Percentiles rank a stretch among this genome's conserved stretches.
These are phyloP conservation scores for Callorhinus ursinus DNA, from an alignment of 2,113 vertebrate species.

Conservation along the genomic window DNA sequence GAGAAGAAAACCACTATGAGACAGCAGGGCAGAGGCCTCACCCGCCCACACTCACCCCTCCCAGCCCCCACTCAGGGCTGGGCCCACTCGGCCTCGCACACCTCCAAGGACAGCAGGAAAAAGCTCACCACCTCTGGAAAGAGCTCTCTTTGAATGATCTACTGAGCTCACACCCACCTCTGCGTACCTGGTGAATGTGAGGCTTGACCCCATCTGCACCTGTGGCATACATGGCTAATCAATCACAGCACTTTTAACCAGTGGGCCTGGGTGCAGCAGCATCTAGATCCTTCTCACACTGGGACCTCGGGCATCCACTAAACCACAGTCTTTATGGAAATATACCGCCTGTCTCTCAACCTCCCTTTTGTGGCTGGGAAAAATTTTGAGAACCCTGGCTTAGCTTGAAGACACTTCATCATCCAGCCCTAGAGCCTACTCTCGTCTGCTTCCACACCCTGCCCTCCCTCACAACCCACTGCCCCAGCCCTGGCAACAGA, in stretches of 20 bases:
- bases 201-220: neutral
- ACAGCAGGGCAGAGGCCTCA: neutral
- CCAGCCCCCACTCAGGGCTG: neutral
- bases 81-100: neutral
- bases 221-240: neutral
- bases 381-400: neutral
- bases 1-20: neutral
- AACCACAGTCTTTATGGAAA: neutral
- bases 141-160: neutral
- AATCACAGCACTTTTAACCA: neutral
- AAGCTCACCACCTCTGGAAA: neutral
- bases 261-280: neutral
- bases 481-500: neutral
- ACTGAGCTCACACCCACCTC: neutral
- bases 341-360: neutral
- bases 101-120: neutral
- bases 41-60: neutral
- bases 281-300: constrained; percentile 24
- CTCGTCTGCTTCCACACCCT: neutral
- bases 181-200: neutral
- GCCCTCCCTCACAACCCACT: no score
- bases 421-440: neutral
- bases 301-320: neutral
- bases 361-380: neutral
- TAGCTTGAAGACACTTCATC: neutral